Percentiles rank a stretch among this genome's conserved stretches.
These are phyloP conservation scores for Myiothlypis coronata DNA, from an alignment of 2,797 vertebrate genomes.

Conservation along the genomic window DNA sequence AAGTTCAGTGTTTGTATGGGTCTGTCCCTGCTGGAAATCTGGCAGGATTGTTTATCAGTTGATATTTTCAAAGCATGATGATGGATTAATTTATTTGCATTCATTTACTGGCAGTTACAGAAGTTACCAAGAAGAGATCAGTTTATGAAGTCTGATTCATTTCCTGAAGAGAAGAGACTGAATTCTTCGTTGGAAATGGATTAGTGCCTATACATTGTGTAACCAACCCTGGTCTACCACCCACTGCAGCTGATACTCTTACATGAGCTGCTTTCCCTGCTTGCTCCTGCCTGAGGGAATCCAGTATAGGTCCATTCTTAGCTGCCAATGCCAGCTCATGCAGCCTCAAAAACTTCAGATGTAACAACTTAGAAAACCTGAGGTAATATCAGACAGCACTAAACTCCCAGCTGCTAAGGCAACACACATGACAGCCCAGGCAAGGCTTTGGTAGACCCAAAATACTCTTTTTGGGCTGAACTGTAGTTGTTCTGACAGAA, in stretches of 20 bases:
- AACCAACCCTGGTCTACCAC: not conserved
- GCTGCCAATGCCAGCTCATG: not conserved
- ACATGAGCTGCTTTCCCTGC: not conserved
- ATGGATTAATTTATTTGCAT: not conserved
- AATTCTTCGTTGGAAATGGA: not conserved
- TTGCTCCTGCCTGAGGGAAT: not conserved
- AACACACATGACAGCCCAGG: not conserved
- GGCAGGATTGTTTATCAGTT: not conserved
- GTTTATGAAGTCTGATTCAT: conserved; percentile 10
- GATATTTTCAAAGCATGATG: not conserved
- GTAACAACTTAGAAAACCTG: not conserved
- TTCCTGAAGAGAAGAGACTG: not conserved
- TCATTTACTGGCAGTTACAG: conserved; percentile 1
- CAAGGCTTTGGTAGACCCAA: not conserved
- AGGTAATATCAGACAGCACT: not conserved
- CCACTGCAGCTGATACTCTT: not conserved
- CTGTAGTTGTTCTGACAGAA: not conserved
- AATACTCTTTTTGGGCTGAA: not conserved
- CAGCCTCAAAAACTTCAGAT: not conserved
- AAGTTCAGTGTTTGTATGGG: not conserved
- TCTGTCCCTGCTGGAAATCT: not conserved
- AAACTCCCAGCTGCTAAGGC: not conserved
- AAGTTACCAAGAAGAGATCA: not conserved
- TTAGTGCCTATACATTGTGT: not conserved
- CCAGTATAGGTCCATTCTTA: not conserved